Percentiles rank a stretch among this genome's conserved stretches.
These are phyloP conservation scores for Ginglymostoma cirratum DNA, from an alignment of 2,113 vertebrate species.

Conservation along the genomic window DNA sequence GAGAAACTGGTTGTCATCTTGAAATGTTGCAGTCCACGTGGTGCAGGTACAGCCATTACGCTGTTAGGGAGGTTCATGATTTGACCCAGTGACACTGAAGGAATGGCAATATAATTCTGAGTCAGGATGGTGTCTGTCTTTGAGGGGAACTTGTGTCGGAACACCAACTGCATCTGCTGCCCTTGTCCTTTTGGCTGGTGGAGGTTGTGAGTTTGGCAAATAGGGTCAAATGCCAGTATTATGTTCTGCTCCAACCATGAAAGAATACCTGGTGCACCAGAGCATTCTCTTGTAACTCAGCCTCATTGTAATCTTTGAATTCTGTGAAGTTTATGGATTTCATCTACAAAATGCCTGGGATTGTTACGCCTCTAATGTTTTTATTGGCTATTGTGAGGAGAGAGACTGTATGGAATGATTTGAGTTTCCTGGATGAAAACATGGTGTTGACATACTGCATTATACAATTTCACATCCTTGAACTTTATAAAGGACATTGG, in stretches of 20 bases:
- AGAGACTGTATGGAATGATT: not conserved
- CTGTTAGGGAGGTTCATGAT: too few relatives aligned
- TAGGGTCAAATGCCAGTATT: not conserved
- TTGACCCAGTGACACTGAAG: too few relatives aligned
- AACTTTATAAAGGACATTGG: not conserved
- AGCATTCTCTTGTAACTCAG: not conserved
- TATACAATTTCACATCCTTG: not conserved
- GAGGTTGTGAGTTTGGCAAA: not conserved
- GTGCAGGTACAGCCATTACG: too few relatives aligned
- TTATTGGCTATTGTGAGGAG: not conserved
- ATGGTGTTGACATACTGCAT: not conserved
- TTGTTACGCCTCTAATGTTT: not conserved
- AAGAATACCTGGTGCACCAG: not conserved
- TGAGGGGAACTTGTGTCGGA: too few relatives aligned
- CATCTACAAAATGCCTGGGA: not conserved
- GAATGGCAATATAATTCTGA: too few relatives aligned
- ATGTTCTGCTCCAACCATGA: not conserved
- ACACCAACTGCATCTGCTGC: too few relatives aligned
- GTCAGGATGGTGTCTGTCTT: too few relatives aligned
- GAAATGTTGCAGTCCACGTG: too few relatives aligned
- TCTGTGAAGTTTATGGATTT: not conserved
- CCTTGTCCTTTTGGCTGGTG: too few relatives aligned
- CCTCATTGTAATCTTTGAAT: not conserved
- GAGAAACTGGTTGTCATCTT: too few relatives aligned
- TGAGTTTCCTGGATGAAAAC: not conserved